Conservation (phyloP, 2,888 invertebrate species). For the Phasia obesa region DNA sequence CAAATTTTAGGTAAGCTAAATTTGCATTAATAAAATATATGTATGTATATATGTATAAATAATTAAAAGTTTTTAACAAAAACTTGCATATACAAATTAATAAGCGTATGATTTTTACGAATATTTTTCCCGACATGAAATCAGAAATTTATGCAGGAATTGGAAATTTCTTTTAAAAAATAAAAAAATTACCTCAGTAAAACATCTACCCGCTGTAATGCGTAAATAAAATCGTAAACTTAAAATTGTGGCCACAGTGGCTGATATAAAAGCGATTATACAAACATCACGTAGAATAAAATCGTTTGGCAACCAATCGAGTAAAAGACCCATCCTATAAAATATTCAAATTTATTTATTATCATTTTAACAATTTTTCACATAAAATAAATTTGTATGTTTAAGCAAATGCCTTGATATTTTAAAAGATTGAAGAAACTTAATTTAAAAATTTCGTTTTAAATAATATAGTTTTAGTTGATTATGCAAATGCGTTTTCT, state of each 20-base stretch:
- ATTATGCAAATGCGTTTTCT: too few species aligned
- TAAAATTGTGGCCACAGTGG: conserved; percentile 77
- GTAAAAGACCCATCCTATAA: conserved; percentile 79
- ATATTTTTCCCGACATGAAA: too few species aligned
- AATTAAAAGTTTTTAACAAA: too few species aligned
- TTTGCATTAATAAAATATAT: too few species aligned
- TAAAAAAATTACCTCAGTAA: conserved; percentile 76
- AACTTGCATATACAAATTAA: too few species aligned
- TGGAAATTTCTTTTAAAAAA: background rate
- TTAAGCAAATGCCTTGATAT: background rate
- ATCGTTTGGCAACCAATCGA: conserved; percentile 76
- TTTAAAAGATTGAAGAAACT: background rate
- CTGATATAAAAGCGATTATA: conserved; percentile 76
- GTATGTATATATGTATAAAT: too few species aligned
- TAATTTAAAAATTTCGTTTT: too few species aligned
- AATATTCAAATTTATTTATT: conserved; percentile 74
- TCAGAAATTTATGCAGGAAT: background rate
- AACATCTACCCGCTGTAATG: conserved; percentile 79
- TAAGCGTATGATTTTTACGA: too few species aligned
- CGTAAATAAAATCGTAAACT: conserved; percentile 80
- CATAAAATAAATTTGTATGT: too few species aligned
- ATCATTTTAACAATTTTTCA: too few species aligned
- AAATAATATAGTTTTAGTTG: too few species aligned
- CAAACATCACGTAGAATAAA: conserved; percentile 77
- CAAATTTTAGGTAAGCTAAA: too few species aligned